These are phyloP conservation scores for Aplysina aerophoba DNA, from an alignment of 37 sponge, comb jelly and placozoan genomes.

Conservation along the genomic window DNA sequence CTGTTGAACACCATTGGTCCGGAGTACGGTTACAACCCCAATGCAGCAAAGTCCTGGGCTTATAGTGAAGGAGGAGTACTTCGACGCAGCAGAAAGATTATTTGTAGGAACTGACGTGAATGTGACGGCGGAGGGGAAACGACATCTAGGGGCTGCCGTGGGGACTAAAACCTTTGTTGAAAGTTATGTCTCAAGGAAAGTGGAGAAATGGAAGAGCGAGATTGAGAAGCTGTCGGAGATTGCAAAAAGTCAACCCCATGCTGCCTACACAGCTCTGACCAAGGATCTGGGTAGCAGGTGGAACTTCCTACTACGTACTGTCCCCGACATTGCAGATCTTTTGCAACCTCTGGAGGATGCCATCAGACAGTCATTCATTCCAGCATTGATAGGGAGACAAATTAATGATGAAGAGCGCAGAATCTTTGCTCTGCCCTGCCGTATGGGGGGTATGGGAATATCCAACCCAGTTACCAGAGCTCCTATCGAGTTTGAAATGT, in stretches of 20 bases:
- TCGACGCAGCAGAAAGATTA: not conserved
- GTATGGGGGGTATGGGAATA: no score
- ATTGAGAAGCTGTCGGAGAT: not conserved
- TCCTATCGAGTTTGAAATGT: no score
- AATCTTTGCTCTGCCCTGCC: no score
- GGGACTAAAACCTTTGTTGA: not conserved
- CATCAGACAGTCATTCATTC: no score
- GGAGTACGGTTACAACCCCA: not conserved
- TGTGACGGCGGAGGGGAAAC: not conserved
- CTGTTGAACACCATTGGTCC: not conserved
- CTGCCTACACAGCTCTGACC: not conserved
- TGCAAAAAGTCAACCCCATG: constrained; percentile 3
- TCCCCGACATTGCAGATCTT: no score
- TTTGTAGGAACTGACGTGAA: not conserved
- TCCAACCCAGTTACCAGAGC: no score
- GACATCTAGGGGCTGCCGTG: not conserved
- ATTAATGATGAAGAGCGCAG: no score
- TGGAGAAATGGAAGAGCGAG: not conserved
- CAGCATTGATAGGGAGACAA: no score
- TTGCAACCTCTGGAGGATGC: no score
- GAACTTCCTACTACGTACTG: no score
- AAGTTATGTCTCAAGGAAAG: not conserved
- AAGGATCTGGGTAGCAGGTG: not conserved
- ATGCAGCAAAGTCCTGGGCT: not conserved
- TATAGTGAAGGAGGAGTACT: not conserved